A percentile compares a stretch with the other conserved stretches of the same genome.
Conservation (phyloP, 2,888 invertebrate genomes). For the Yponomeuta plumbellus region DNA sequence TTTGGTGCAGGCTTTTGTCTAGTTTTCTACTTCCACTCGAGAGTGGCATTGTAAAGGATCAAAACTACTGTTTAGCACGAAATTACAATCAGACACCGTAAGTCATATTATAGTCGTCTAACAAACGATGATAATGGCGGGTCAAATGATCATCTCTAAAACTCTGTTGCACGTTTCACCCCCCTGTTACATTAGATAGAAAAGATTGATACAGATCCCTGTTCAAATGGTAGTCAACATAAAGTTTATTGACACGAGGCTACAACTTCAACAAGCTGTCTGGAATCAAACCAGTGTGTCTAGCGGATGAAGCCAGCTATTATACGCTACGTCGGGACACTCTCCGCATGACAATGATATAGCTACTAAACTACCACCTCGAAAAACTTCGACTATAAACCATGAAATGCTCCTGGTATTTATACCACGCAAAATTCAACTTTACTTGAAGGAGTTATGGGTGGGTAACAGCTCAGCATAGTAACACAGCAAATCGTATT, state of each 20-base stretch:
- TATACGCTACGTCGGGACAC: neutral
- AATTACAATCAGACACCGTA: neutral
- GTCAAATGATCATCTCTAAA: neutral
- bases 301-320: neutral
- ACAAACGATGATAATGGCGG: neutral
- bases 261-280: neutral
- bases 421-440: neutral
- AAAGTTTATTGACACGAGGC: neutral
- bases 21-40: no score
- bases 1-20: no score
- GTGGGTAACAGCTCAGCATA: neutral
- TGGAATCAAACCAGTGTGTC: neutral
- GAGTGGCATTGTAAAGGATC: neutral
- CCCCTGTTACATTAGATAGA: neutral
- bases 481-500: neutral
- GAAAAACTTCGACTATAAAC: neutral
- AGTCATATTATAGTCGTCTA: neutral
- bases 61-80: neutral
- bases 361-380: neutral
- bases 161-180: neutral
- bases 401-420: neutral
- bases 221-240: neutral
- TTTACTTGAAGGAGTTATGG: neutral
- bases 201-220: neutral
- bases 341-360: constrained; percentile 8